Conservation (phyloP, 1,140 invertebrate species). For the Saccostrea glomerata region DNA sequence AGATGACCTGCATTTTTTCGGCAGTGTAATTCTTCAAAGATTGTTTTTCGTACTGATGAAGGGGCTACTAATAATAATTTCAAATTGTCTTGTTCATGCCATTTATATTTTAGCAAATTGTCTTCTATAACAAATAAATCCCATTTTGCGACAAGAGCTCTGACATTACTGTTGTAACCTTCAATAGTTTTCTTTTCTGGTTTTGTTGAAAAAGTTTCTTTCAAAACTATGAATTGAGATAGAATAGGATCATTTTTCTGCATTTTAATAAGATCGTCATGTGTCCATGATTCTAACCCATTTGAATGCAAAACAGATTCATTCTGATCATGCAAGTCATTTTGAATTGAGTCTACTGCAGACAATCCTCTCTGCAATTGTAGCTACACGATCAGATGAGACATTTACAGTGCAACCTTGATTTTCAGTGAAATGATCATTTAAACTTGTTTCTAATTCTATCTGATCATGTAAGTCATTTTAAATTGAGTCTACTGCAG, state of each 20-base stretch:
- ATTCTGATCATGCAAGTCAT: neutral
- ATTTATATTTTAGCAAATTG: neutral
- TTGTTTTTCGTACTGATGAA: constrained; percentile 46
- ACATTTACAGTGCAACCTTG: no score
- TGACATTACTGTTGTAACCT: neutral
- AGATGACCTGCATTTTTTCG: constrained; percentile 45
- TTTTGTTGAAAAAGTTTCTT: constrained; percentile 38
- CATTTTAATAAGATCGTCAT: constrained; percentile 39
- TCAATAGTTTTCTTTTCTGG: neutral
- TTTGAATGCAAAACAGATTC: neutral
- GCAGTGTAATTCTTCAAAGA: constrained; percentile 48
- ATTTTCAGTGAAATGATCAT: no score
- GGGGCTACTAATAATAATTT: constrained; percentile 45
- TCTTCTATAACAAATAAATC: neutral
- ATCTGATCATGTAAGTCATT: neutral
- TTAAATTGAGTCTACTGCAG: neutral
- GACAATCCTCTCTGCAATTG: neutral
- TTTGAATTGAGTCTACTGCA: neutral
- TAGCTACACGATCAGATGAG: neutral
- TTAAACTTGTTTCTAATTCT: neutral
- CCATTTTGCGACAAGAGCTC: neutral
- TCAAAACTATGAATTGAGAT: constrained; percentile 41
- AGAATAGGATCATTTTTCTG: constrained; percentile 45
- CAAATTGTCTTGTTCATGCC: neutral
- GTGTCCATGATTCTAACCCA: constrained; percentile 49